Evolutionary conservation across 1,140 invertebrate species (phyloP), one percentile per base, ranked within the genome.

Genomic region (Parasteatoda tepidariorum): DNA sequence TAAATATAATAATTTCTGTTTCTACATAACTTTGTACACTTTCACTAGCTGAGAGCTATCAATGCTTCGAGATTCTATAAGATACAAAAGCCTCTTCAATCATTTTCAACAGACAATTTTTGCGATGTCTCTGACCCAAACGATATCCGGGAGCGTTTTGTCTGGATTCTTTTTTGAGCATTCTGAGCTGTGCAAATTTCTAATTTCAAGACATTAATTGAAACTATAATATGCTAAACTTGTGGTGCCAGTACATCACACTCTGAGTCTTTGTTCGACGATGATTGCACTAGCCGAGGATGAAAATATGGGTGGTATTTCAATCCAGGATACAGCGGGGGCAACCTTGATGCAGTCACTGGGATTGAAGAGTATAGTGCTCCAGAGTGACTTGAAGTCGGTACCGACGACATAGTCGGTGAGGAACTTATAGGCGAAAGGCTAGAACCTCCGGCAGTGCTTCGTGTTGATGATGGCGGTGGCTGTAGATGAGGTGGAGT

Each of bases 291-390:
- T n/a, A 83, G 71, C 30, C 82, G 59, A 13, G 82, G 82, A n/a
- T 83, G 82, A 75, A 83, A 83, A 33, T 83, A 83, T n/a, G 82
- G 82, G n/a, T 83, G 82, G 31, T 55, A 83, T 24, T 83, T 83
- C 15, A 83, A 28, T n/a, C 82, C 82, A 1, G 82, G 82, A 22
- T 83, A 83, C 11, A 83, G 24, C n/a, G 55, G 15, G 9, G 78
- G 78, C 48, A 82, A 48, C 26, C 78, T 70, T 13, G 78, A 30
- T 28, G 67, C n/a, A 9, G 64, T 68, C 22, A 76, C 30, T 7
- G 76, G 76, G 22, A 81, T 64, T 7, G 76, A 81, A 15, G 66
- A 71, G 48, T 71, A 71, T 34, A 59, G 31, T 38, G 9, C 57
- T 9, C 54, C 66, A 3, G 82, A 31, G 22, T 54, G 54, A 31